Base-by-base conservation (phyloP, 2,113 vertebrate species). In the Cynocephalus volans region DNA sequence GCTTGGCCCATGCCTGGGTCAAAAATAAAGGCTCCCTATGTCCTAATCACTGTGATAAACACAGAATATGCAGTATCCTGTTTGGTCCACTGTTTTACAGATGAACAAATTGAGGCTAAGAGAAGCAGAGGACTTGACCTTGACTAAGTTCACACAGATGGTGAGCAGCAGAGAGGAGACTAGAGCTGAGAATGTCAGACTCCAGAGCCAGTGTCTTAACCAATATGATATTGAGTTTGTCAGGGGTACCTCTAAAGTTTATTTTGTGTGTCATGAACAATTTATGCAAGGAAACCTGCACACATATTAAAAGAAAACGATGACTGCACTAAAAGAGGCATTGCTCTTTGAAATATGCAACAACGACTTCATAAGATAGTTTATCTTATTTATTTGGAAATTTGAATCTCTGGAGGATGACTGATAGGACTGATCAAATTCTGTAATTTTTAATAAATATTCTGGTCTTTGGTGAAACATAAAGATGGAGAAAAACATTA, bases 381-480 rank as follows among this genome's bases (percentile, higher is more conserved):
- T 90, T 79, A 65, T 65, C 8, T 85, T 76, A 19, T 70, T 89
- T 70, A 84, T 64, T 96, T 93, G 65, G 81, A 95, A 95, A 58
- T 79, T 65, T 73, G 84, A 94, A 88, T 92, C 72, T 84, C 48
- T 64, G 60, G 91, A 84, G 77, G 52, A 50, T 18, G 58, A 76
- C 56, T 64, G 33, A 69, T 52, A 52, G 33, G 56, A 77, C 23
- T 10, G 62, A 80, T 23, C 8, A 64, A 58, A 88, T 84, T 56
- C 31, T 87, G 3, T 72, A 67, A 76, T 84, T 91, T 96, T 86
- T 24, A 87, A 95, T 41, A 70, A 83, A 76, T 19, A 3, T 65
- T 92, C 80, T 90, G 41, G 17, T 84, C 36, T 52, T 67, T 36
- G 21, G 3, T 86, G 54, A 67, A 96, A 88, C 62, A 64, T 36